phyloP scores from a whole-genome alignment of 2,888 invertebrate species.

The Drosophila borborema region DNA sequence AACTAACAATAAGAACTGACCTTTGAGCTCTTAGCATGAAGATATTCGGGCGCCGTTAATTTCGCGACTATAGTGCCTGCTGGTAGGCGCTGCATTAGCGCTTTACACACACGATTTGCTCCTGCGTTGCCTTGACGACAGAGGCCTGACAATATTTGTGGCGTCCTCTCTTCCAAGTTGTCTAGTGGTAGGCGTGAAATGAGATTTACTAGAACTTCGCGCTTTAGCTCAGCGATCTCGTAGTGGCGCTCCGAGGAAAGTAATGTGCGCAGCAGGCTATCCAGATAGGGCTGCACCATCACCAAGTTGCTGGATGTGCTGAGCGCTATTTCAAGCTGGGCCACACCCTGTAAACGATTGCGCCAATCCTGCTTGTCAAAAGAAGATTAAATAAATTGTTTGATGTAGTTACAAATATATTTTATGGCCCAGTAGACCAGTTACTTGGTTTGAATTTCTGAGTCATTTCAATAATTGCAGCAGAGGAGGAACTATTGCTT shows the following conservation, averaged over 20 bases:
- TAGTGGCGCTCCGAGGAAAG: conserved; percentile 88
- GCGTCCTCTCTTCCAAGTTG: conserved; percentile 84
- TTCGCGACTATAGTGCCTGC: conserved; percentile 85
- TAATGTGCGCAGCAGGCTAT: conserved; percentile 88
- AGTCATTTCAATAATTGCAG: conserved; percentile 49
- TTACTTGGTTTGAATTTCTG: conserved; percentile 2
- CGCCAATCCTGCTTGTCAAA: conserved; percentile 83
- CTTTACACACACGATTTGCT: conserved; percentile 85
- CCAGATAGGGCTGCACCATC: conserved; percentile 87
- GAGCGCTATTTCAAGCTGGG: conserved; percentile 84
- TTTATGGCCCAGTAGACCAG: conserved; percentile 34
- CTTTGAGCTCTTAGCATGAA: conserved; percentile 85
- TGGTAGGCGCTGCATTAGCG: conserved; percentile 85
- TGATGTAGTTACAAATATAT: conserved; percentile 20
- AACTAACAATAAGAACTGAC: conserved; percentile 60
- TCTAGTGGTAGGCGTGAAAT: conserved; percentile 84
- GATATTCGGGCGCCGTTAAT: conserved; percentile 84
- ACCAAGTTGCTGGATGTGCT: conserved; percentile 86
- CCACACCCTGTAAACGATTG: conserved; percentile 82
- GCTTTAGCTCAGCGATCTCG: conserved; percentile 84
- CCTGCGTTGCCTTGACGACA: conserved; percentile 85
- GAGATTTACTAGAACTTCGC: conserved; percentile 83
- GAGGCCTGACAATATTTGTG: conserved; percentile 84
- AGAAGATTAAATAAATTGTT: conserved; percentile 3
- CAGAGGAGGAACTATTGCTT: conserved; percentile 21